A percentile compares a stretch with the other conserved stretches of the same genome.
phyloP scores from a whole-genome alignment of 2,797 vertebrate species.

The Onychomys torridus region DNA sequence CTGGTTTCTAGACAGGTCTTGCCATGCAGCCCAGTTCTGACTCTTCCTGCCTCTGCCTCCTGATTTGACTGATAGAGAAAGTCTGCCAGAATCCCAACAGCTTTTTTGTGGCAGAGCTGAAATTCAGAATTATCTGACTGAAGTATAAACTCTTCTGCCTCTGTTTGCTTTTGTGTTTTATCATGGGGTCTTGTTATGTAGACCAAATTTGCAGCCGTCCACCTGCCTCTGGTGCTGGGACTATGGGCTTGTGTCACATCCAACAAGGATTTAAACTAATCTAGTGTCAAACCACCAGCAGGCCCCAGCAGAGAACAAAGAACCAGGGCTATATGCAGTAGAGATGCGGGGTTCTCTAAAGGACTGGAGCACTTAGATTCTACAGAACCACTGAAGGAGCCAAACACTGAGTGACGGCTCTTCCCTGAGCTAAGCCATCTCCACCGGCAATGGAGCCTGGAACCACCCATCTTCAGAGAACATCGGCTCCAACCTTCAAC shows the following conservation, averaged over 20 bases:
- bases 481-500: neutral
- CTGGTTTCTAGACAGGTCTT: neutral
- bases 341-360: fast-evolving
- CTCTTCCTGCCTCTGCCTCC: neutral
- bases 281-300: neutral
- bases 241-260: neutral
- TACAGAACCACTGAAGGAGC: too few relatives aligned
- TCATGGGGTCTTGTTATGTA: neutral
- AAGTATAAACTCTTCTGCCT: neutral
- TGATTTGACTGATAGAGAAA: neutral
- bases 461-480: neutral
- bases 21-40: neutral
- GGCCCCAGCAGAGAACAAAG: neutral
- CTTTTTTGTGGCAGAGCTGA: neutral
- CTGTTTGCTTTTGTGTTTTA: neutral
- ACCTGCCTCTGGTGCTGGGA: neutral
- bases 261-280: neutral
- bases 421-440: neutral
- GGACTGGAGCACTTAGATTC: neutral
- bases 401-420: neutral
- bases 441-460: neutral
- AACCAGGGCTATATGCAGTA: neutral
- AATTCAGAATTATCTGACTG: neutral
- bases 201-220: neutral
- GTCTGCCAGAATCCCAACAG: neutral